Conservation (phyloP, 2,113 vertebrate species). For the Pandion haliaetus region DNA sequence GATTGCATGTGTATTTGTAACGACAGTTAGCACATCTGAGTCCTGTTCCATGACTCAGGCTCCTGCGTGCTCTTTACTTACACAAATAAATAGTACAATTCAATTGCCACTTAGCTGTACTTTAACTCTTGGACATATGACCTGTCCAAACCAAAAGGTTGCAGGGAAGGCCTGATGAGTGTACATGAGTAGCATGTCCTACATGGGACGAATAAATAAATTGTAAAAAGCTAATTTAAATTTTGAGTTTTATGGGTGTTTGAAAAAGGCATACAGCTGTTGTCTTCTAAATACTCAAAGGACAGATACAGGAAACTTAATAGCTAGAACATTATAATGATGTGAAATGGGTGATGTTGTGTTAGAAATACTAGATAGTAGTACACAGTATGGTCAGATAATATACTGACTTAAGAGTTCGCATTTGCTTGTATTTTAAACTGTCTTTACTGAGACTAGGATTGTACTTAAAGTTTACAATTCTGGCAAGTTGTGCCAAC, state of each 20-base stretch:
- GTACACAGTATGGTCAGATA: not conserved
- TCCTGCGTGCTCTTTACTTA: not conserved
- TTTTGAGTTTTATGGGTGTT: not conserved
- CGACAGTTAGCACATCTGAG: not conserved
- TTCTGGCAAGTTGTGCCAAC: not conserved
- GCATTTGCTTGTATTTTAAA: not conserved
- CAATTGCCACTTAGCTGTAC: not conserved
- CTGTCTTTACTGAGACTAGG: not conserved
- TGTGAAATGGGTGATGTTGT: not conserved
- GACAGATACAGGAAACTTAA: not conserved
- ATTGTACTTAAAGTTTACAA: not conserved
- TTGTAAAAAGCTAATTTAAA: not conserved
- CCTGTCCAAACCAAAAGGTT: not conserved
- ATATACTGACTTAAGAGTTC: not conserved
- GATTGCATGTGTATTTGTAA: accelerated
- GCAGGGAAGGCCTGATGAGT: not conserved
- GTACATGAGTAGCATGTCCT: not conserved
- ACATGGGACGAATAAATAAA: accelerated
- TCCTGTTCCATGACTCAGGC: accelerated
- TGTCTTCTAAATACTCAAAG: not conserved
- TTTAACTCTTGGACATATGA: accelerated
- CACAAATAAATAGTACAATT: not conserved
- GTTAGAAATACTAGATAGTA: not conserved
- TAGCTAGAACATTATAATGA: not conserved
- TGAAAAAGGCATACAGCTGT: not conserved